phyloP scores from a whole-genome alignment of 2,797 vertebrate genomes.

The Clangula hyemalis region DNA sequence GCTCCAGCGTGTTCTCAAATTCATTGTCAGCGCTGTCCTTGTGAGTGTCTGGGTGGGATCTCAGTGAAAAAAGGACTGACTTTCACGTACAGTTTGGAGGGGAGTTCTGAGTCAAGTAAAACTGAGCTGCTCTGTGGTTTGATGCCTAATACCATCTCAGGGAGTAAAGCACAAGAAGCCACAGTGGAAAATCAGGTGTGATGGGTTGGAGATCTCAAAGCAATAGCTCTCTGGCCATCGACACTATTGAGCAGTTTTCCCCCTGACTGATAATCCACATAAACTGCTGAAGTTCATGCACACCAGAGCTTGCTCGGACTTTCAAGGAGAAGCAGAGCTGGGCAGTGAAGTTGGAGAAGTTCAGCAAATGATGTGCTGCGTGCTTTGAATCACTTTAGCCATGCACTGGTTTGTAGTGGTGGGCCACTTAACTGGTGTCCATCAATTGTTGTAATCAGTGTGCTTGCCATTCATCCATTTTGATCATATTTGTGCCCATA shows the following conservation, averaged over 20 bases:
- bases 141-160: neutral
- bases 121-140: neutral
- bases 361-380: fast-evolving
- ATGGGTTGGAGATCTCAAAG: neutral
- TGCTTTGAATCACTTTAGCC: fast-evolving
- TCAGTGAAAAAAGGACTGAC: neutral
- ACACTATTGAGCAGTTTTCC: fast-evolving
- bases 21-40: neutral
- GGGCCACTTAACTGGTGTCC: fast-evolving
- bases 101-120: neutral
- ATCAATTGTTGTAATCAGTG: fast-evolving
- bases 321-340: neutral
- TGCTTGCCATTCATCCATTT: fast-evolving
- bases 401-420: fast-evolving
- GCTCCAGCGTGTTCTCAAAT: fast-evolving
- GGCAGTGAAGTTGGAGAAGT: fast-evolving
- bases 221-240: fast-evolving
- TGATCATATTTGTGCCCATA: fast-evolving
- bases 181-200: neutral
- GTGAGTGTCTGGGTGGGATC: neutral
- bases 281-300: fast-evolving
- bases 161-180: neutral
- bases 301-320: neutral
- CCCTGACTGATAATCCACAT: neutral
- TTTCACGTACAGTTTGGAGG: neutral